Conservation (phyloP, 2,888 invertebrate species). For the Mayetiola destructor region DNA sequence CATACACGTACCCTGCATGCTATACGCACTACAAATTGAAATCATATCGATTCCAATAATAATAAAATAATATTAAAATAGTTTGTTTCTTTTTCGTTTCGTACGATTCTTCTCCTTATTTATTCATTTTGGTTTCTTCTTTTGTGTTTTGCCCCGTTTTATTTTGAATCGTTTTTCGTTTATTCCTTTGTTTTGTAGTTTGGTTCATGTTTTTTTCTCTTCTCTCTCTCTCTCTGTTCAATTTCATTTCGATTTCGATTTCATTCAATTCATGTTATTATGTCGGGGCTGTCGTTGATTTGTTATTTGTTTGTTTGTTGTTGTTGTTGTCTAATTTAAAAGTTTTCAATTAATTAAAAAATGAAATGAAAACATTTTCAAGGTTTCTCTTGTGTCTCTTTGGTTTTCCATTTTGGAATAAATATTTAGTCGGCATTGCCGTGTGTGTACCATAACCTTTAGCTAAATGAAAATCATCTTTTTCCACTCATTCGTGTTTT, state of each 20-base stretch:
- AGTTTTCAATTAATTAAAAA: conserved; percentile 11
- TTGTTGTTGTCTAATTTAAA: conserved; percentile 1
- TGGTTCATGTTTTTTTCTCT: not conserved
- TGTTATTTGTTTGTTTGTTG: not conserved
- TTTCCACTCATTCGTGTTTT: too few relatives aligned
- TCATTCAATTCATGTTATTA: not conserved
- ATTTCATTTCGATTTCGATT: not conserved
- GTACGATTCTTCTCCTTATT: not conserved
- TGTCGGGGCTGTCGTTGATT: conserved; percentile 1
- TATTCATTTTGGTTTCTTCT: not conserved
- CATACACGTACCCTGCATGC: too few relatives aligned
- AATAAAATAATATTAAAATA: not conserved
- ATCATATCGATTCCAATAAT: conserved; percentile 8
- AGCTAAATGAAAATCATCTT: too few relatives aligned
- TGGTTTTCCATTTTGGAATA: too few relatives aligned
- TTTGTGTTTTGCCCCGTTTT: not conserved
- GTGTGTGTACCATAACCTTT: too few relatives aligned
- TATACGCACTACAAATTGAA: conserved; percentile 7
- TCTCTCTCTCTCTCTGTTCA: not conserved
- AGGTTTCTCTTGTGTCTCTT: not conserved
- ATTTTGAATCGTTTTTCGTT: not conserved
- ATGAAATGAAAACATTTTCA: not conserved
- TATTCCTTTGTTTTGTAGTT: too few relatives aligned
- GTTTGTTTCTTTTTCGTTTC: not conserved
- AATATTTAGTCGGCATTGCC: too few relatives aligned